Base-by-base conservation (phyloP, 37 sponge, comb jelly and placozoan species). In the Chondrosia reniformis region DNA sequence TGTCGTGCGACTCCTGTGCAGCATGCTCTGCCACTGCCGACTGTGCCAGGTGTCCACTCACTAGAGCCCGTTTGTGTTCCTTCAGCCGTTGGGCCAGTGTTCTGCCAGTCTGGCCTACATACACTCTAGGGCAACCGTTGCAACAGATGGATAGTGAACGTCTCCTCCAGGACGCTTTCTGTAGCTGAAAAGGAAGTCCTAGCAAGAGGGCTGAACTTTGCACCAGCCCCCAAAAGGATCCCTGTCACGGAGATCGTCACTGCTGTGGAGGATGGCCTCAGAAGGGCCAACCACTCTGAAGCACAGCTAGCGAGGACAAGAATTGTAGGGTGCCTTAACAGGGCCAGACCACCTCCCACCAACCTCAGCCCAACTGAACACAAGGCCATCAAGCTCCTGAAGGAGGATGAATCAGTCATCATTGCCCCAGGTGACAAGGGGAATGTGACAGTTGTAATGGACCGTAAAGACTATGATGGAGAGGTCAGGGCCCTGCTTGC, bases 391-490 rank as follows among this genome's bases (percentile, higher is more conserved):
- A 67, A 34, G 41, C 15, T 13, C 27, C 41, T 67, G 41, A 34
- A 34, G 22, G 27, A 67, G 37, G 41, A 34, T 30, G 22, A 67
- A 10, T 30, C 37, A 10, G 41, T 67, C 40, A 10, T 67, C 10
- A 67, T 67, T 33, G 40, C 27, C 36, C 71, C 71, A 36, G 71
- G 42, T 67, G 71, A 73, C 2, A 73, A 73, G 74, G 34, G 58
- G 27, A 56, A 56, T 6, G 58, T 56, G 13, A 67, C 74, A 33
- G 74, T 73, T 1, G 45, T 73, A 13, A 38, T 73, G 43, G 46
- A 73, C 12, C 3, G 13, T 22, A 13, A 27, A 21, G 74, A 73
- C 10, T 73, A 73, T 41, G 74, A 73, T 73, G 45, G 45, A 17
- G 43, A 73, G 10, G 10, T 73, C 13, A 56, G 58, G 58, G 3